Evolutionary conservation across 1,140 invertebrate genomes (phyloP).

Genomic region (Lepidostoma basale): DNA sequence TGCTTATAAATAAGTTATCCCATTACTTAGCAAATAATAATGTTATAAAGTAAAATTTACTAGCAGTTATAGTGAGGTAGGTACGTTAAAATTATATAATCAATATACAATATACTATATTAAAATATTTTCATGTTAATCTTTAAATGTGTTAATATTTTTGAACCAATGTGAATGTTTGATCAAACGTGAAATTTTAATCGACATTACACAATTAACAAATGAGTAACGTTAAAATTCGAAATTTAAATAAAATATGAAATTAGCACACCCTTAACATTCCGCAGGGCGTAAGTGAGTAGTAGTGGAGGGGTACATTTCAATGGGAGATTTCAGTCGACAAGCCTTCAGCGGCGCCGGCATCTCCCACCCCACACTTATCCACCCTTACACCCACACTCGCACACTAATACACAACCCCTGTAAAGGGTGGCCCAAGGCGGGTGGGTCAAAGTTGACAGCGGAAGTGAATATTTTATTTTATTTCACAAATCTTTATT

Average conservation of each 20-base stretch:
- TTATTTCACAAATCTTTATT: neutral
- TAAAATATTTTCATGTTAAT: too few relatives aligned
- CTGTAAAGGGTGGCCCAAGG: constrained; percentile 1
- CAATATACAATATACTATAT: too few relatives aligned
- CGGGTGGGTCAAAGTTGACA: neutral
- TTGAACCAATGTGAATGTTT: neutral
- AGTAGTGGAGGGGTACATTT: constrained; percentile 34
- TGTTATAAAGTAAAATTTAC: too few relatives aligned
- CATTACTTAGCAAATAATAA: too few relatives aligned
- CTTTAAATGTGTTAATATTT: neutral
- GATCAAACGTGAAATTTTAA: neutral
- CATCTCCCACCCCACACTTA: constrained; percentile 11
- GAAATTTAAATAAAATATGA: neutral
- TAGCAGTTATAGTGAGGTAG: too few relatives aligned
- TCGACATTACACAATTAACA: neutral
- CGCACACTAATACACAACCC: neutral
- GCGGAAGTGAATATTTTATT: neutral
- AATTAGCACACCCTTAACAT: neutral
- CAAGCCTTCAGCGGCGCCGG: constrained; percentile 42
- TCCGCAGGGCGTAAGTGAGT: constrained; percentile 6
- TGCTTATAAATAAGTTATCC: too few relatives aligned
- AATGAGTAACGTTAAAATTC: neutral
- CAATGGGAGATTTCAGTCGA: constrained; percentile 40
- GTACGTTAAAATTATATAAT: too few relatives aligned
- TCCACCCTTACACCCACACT: neutral